Percentiles rank a stretch among this genome's conserved stretches.
Conservation (phyloP, 2,113 vertebrate genomes). For the Brienomyrus longianalis region DNA sequence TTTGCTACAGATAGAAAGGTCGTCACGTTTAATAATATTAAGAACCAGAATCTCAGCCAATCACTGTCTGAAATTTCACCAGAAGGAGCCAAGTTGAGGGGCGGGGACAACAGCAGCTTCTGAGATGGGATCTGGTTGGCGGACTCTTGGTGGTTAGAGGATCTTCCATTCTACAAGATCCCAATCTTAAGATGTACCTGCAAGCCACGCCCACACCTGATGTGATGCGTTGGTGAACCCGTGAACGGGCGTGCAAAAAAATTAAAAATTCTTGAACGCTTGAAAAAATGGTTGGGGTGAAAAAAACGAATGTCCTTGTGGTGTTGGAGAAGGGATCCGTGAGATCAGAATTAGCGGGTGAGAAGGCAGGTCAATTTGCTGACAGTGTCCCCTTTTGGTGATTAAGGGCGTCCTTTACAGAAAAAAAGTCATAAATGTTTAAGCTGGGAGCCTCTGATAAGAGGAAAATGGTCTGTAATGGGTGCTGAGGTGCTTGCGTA, state of each 20-base stretch:
- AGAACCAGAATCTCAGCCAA: neutral
- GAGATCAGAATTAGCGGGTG: neutral
- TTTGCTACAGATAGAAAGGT: neutral
- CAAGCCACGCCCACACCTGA: neutral
- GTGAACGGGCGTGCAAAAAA: neutral
- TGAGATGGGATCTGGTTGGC: neutral
- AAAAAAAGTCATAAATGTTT: constrained; percentile 11
- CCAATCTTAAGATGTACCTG: neutral
- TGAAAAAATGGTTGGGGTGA: neutral
- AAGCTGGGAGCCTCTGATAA: neutral
- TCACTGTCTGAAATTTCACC: neutral
- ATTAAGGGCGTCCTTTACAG: neutral
- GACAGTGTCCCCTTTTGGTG: neutral
- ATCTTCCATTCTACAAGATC: neutral
- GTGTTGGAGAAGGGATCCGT: neutral
- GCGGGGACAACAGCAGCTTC: neutral
- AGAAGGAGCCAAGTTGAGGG: neutral
- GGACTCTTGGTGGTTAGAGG: neutral
- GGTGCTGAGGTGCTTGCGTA: neutral
- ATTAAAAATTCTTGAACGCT: neutral
- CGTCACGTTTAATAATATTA: neutral
- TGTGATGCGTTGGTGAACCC: neutral
- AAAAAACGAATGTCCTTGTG: neutral
- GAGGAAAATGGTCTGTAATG: neutral
- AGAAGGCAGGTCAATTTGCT: neutral